These are phyloP conservation scores for Sthenelais limicola DNA, from an alignment of 2,888 invertebrate genomes.

Conservation along the genomic window DNA sequence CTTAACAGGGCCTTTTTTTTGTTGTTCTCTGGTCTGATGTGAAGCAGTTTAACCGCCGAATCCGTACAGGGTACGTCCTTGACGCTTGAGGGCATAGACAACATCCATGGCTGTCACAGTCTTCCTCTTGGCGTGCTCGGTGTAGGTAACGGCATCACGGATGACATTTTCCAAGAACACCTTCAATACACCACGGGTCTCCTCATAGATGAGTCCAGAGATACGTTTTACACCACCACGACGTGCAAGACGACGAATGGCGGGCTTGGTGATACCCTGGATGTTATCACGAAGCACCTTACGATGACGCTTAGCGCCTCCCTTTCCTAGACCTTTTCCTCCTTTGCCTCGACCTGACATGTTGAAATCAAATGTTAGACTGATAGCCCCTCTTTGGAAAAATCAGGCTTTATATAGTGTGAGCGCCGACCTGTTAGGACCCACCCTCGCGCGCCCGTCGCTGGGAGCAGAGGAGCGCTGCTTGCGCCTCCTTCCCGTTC, in stretches of 20 bases:
- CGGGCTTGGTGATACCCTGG: slow-evolving; percentile 85
- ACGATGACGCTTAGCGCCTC: slow-evolving; percentile 86
- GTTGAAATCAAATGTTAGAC: background rate
- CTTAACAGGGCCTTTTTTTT: slow-evolving; percentile 54
- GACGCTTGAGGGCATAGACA: slow-evolving; percentile 84
- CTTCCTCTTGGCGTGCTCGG: slow-evolving; percentile 89
- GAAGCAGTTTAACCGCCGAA: slow-evolving; percentile 78
- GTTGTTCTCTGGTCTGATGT: background rate
- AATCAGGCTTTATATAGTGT: background rate
- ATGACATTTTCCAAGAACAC: slow-evolving; percentile 89
- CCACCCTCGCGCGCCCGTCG: background rate
- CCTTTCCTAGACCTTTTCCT: slow-evolving; percentile 84
- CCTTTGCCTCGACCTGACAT: slow-evolving; percentile 89
- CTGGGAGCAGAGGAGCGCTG: no score
- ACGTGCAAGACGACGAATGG: slow-evolving; percentile 83
- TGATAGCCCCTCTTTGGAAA: background rate
- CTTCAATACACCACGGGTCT: slow-evolving; percentile 84
- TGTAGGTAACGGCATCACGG: slow-evolving; percentile 88
- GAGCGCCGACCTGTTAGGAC: slow-evolving; percentile 25
- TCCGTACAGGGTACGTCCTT: slow-evolving; percentile 86
- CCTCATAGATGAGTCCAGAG: slow-evolving; percentile 85
- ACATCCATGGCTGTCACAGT: slow-evolving; percentile 81
- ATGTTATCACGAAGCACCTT: slow-evolving; percentile 85
- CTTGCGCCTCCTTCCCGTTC: background rate
- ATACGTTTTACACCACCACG: slow-evolving; percentile 79